Percentiles rank a stretch among this genome's conserved stretches.
phyloP scores from a whole-genome alignment of 2,888 invertebrate species.

The Ametastegia equiseti region DNA sequence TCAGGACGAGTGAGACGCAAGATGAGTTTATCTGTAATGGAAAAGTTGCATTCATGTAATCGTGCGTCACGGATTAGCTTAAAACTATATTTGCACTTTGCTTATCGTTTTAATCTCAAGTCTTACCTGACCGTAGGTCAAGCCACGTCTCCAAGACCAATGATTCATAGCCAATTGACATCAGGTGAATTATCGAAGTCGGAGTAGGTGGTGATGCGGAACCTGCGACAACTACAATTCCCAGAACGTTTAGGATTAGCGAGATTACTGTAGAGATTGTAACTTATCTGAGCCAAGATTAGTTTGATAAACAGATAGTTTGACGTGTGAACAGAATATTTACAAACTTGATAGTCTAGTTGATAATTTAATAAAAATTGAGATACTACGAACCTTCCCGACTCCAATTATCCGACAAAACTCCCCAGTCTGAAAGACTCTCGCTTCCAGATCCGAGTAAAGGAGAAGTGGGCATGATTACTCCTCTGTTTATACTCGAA shows the following conservation, averaged over 20 bases:
- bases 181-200: constrained; percentile 77
- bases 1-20: constrained; percentile 79
- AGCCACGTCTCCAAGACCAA: constrained; percentile 82
- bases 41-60: neutral
- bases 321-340: too few relatives aligned
- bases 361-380: neutral
- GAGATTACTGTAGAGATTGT: too few relatives aligned
- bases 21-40: constrained; percentile 75
- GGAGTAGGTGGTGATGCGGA: constrained; percentile 70
- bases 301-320: too few relatives aligned
- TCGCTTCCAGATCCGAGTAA: constrained; percentile 68
- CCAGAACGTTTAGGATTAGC: neutral
- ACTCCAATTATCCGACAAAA: constrained; percentile 73
- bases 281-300: too few relatives aligned
- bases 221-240: constrained; percentile 64
- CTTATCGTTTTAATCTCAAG: constrained; percentile 13
- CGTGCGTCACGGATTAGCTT: too few relatives aligned
- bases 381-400: constrained; percentile 67
- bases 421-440: constrained; percentile 73
- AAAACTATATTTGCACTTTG: constrained; percentile 18
- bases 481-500: constrained; percentile 53
- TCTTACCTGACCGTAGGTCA: constrained; percentile 75
- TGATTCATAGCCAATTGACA: constrained; percentile 82
- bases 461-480: constrained; percentile 57
- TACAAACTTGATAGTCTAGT: too few relatives aligned